Percentiles rank a stretch among this genome's conserved stretches.
phyloP scores from a whole-genome alignment of 2,888 invertebrate genomes.

The Eudasyphora cyanicolor region DNA sequence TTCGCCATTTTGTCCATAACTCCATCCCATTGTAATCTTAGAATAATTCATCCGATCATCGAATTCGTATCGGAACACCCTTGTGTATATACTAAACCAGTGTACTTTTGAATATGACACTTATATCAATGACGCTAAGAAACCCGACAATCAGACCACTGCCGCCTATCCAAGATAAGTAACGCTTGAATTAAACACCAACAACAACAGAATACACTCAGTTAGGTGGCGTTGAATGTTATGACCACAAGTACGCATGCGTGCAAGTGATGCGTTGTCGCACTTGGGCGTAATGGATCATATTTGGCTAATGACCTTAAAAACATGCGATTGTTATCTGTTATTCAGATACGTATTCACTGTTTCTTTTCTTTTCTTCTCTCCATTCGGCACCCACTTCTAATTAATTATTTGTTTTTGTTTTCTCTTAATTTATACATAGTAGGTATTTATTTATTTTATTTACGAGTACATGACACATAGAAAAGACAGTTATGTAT shows the following conservation, averaged over 20 bases:
- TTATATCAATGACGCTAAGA: slow-evolving; percentile 49
- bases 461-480: slow-evolving; percentile 31
- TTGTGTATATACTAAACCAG: too few species aligned
- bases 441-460: neutral
- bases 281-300: slow-evolving; percentile 14
- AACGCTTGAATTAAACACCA: slow-evolving; percentile 12
- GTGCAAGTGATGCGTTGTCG: neutral
- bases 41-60: too few species aligned
- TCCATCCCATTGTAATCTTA: too few species aligned
- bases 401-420: neutral
- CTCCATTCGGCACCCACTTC: neutral
- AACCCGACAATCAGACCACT: slow-evolving; percentile 33
- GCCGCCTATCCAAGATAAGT: neutral
- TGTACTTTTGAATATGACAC: slow-evolving; percentile 47
- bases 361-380: neutral
- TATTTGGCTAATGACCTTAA: slow-evolving; percentile 23
- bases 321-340: neutral
- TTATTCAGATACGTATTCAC: neutral
- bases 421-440: slow-evolving; percentile 11
- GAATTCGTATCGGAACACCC: too few species aligned
- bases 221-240: neutral
- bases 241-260: slow-evolving; percentile 49
- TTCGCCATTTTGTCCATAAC: too few species aligned
- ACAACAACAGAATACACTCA: neutral
- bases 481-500: slow-evolving; percentile 20